Base-by-base conservation (phyloP, 2,888 invertebrate genomes). In the Polydrusus tereticollis region DNA sequence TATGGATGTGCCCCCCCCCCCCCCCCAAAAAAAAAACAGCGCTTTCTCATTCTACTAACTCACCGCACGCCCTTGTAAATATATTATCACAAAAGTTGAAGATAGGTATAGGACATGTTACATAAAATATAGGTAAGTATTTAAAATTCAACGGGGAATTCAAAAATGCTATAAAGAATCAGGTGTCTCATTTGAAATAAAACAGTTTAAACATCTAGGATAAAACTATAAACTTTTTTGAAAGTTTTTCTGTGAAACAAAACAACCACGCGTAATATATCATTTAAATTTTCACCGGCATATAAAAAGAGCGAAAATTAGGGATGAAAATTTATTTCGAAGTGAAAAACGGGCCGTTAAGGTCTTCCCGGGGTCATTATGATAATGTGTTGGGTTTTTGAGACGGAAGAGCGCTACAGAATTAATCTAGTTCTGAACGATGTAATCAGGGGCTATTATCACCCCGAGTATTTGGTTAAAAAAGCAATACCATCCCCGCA, bases 381-480 rank as follows among this genome's bases (percentile, higher is more conserved):
- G 68, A 68, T 72, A 72, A 72, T 72, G 72, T 65, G 63, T 60
- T 55, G 69, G 63, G 69, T 45, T 69, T 68, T 65, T 60, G 64
- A 70, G 70, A 64, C 59, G 70, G 64, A 47, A 63, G 41, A 66
- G 65, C 69, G 73, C 76, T 76, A 76, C 77, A 77, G 83, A 83
- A 84, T 83, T 84, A 84, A 84, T 84, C 84, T 83, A 82, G 82
- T 82, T 79, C 77, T 74, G 79, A 79, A 82, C 74, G 77, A 77
- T 72, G 82, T 83, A 83, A 83, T 83, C 83, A 82, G 82, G 69
- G 80, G 82, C 84, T 80, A 83, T 86, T 85, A 84, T 85, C 85
- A 81, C 85, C 85, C 85, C 80, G 82, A 83, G 84, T 84, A 85
- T 85, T 85, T 85, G 85, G 85, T 85, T 85, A 85, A 85, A 85